Percentiles rank a stretch among this genome's conserved stretches.
phyloP scores from a whole-genome alignment of 2,888 invertebrate genomes.

The Hydriomena furcata region DNA sequence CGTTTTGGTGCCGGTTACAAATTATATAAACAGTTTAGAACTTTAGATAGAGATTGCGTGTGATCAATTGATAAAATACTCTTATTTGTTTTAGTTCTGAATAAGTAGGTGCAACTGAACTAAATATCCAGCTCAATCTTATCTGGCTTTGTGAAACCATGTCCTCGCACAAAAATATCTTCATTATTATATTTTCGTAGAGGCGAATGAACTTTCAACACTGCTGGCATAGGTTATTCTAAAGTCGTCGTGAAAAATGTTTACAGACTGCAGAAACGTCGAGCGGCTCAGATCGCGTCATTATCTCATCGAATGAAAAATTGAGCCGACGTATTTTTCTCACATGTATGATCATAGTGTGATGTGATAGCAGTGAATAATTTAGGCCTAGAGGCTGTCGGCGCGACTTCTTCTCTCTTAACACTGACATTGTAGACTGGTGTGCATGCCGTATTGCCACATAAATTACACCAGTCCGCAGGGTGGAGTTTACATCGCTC shows the following conservation, averaged over 20 bases:
- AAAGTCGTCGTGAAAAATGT: slow-evolving; percentile 38
- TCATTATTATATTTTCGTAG: slow-evolving; percentile 35
- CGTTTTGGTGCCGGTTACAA: too few relatives aligned
- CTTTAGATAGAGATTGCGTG: too few relatives aligned
- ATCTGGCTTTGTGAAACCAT: slow-evolving; percentile 28
- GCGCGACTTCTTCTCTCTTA: slow-evolving; percentile 46
- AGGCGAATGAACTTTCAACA: slow-evolving; percentile 38
- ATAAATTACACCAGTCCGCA: slow-evolving; percentile 63
- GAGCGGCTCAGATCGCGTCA: slow-evolving; percentile 19
- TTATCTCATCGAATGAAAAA: slow-evolving; percentile 39
- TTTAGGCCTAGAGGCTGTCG: slow-evolving; percentile 41
- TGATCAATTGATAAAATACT: too few relatives aligned
- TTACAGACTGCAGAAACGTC: slow-evolving; percentile 26
- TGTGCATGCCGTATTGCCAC: slow-evolving; percentile 41
- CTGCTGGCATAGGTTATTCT: slow-evolving; percentile 36
- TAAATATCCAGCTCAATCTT: slow-evolving; percentile 11
- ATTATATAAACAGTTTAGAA: too few relatives aligned
- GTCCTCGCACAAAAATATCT: slow-evolving; percentile 36
- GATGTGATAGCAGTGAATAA: slow-evolving; percentile 17
- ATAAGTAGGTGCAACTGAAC: background rate
- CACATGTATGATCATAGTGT: background rate
- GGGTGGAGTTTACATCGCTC: slow-evolving; percentile 59
- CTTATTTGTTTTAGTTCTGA: too few relatives aligned
- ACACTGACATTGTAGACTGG: slow-evolving; percentile 57
- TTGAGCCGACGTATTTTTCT: slow-evolving; percentile 35